Evolutionary conservation across 1,140 invertebrate species (phyloP).

Genomic region (Acromyrmex heyeri): DNA sequence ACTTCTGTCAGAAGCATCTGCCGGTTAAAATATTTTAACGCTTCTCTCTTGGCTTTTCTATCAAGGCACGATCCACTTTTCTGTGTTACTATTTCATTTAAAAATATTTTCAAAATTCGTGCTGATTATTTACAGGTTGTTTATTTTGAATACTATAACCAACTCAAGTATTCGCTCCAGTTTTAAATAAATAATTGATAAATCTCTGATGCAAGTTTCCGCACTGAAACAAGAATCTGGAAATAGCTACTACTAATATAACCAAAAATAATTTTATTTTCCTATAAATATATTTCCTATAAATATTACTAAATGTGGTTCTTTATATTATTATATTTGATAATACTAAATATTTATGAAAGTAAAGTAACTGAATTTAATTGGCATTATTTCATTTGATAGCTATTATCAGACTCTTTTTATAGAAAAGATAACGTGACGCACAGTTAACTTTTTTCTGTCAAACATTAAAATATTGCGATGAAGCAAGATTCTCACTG

Average conservation of each 20-base stretch:
- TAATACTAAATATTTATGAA: too few species aligned
- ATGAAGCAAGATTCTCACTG: neutral
- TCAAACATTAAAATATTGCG: neutral
- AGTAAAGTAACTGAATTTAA: too few species aligned
- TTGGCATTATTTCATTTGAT: too few species aligned
- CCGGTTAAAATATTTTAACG: slow-evolving; percentile 23
- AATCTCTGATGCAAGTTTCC: neutral
- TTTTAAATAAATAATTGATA: neutral
- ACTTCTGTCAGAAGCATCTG: slow-evolving; percentile 1
- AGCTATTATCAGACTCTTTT: neutral
- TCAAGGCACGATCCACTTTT: neutral
- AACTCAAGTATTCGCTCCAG: neutral
- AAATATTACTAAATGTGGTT: too few species aligned
- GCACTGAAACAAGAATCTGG: too few species aligned
- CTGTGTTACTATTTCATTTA: neutral
- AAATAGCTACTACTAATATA: too few species aligned
- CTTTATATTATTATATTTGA: too few species aligned
- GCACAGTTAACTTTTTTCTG: neutral
- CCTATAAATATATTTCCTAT: too few species aligned
- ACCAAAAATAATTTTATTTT: too few species aligned
- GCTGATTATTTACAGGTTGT: neutral
- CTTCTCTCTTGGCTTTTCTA: neutral
- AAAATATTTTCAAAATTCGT: neutral
- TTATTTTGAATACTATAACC: neutral
- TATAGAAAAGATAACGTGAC: neutral